Conservation (phyloP, 1,140 invertebrate genomes). For the Contarinia nasturtii region DNA sequence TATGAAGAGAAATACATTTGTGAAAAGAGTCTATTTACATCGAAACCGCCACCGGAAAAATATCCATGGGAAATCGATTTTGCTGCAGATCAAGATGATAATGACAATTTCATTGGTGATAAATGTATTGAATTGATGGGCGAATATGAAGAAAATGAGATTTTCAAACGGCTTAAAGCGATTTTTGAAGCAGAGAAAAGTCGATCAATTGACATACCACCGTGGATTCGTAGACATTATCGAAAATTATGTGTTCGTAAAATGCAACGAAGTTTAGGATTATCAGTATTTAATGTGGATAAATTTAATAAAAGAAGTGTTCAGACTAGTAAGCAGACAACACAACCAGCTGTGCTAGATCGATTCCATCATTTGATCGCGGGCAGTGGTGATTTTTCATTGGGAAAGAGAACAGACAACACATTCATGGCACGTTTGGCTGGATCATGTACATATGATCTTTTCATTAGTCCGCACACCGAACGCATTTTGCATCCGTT, state of each 20-base stretch:
- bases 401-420: conserved; percentile 3
- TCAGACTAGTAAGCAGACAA: neutral
- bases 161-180: conserved; percentile 26
- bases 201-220: conserved; percentile 14
- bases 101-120: conserved; percentile 3
- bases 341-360: conserved; percentile 23
- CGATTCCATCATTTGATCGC: conserved; percentile 12
- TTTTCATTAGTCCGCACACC: conserved; percentile 22
- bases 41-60: conserved; percentile 10
- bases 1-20: neutral
- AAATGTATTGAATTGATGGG: conserved; percentile 27
- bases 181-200: conserved; percentile 8
- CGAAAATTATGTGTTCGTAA: conserved; percentile 39
- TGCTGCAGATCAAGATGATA: neutral
- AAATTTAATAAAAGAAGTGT: neutral
- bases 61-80: conserved; percentile 15
- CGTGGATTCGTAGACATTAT: conserved; percentile 27
- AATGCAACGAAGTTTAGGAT: conserved; percentile 33
- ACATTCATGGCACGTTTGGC: conserved; percentile 15
- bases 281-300: conserved; percentile 36
- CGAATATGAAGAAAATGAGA: conserved; percentile 33
- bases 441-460: conserved; percentile 12
- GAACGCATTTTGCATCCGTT: conserved; percentile 19
- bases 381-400: neutral
- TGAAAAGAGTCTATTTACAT: conserved; percentile 13